A percentile compares a stretch with the other conserved stretches of the same genome.
These are phyloP conservation scores for Pangasius macronema DNA, from an alignment of 2,797 vertebrate genomes.

Conservation along the genomic window DNA sequence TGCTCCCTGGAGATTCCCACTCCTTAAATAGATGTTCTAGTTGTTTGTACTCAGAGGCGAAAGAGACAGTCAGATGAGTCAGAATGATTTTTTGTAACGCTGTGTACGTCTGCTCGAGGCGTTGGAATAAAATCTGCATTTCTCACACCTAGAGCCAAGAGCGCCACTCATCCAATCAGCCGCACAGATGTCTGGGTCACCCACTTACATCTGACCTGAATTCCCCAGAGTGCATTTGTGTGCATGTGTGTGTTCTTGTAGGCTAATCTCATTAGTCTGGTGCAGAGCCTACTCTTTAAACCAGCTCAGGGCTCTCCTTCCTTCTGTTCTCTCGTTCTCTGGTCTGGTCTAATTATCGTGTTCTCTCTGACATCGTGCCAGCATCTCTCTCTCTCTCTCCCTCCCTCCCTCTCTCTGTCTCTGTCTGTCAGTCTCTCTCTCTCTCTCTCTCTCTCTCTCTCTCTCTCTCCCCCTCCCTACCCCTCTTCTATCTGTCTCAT, in stretches of 20 bases:
- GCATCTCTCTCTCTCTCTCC: not conserved
- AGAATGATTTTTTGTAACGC: not conserved
- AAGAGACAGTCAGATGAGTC: slow-evolving; percentile 18
- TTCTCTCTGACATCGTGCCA: slow-evolving; percentile 2
- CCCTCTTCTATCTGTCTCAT: not conserved
- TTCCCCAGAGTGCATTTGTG: slow-evolving; percentile 64
- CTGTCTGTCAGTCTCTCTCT: not conserved
- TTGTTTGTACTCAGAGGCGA: slow-evolving; percentile 11
- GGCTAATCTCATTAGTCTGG: slow-evolving; percentile 80
- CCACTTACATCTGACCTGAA: slow-evolving; percentile 83
- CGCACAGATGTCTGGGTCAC: slow-evolving; percentile 77
- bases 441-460: too few species aligned
- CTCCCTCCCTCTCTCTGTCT: too few species aligned
- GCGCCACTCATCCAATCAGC: slow-evolving; percentile 52
- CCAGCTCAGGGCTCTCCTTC: slow-evolving; percentile 35
- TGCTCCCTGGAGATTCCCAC: slow-evolving; percentile 18
- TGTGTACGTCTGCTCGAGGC: not conserved
- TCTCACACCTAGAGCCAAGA: slow-evolving; percentile 40
- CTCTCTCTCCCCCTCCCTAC: not conserved
- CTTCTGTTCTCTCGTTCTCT: slow-evolving; percentile 32
- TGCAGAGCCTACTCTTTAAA: slow-evolving; percentile 59
- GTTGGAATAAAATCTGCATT: slow-evolving; percentile 17
- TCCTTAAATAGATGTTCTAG: slow-evolving; percentile 33
- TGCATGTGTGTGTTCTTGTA: slow-evolving; percentile 62
- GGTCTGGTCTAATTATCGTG: slow-evolving; percentile 4